Conservation (phyloP, 1,140 invertebrate genomes). For the Aplysia californica region DNA sequence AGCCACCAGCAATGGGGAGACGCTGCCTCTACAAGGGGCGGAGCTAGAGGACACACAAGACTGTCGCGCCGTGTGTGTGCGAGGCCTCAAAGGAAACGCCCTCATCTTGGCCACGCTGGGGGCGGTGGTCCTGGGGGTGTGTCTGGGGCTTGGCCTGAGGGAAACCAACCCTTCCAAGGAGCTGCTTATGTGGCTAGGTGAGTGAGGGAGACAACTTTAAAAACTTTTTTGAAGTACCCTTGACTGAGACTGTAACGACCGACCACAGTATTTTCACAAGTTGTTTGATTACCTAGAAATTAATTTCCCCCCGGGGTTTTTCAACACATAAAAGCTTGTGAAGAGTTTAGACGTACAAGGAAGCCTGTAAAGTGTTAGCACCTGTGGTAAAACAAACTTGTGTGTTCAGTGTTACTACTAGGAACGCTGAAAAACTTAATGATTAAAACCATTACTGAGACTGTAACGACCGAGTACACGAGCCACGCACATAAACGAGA, state of each 20-base stretch:
- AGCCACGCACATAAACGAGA: too few relatives aligned
- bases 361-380: not conserved
- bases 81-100: conserved; percentile 33
- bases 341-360: not conserved
- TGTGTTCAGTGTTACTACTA: too few relatives aligned
- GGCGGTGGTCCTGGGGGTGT: conserved; percentile 49
- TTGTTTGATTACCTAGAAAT: not conserved
- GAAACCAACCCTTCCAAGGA: conserved; percentile 77
- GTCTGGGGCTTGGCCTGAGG: conserved; percentile 77
- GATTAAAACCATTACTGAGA: too few relatives aligned
- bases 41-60: too few relatives aligned
- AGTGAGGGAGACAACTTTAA: not conserved
- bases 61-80: too few relatives aligned
- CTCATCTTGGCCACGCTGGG: conserved; percentile 46
- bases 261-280: too few relatives aligned
- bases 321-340: too few relatives aligned
- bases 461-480: too few relatives aligned
- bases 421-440: too few relatives aligned
- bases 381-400: not conserved
- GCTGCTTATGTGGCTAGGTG: conserved; percentile 81
- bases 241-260: not conserved
- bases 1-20: too few relatives aligned
- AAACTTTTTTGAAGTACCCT: not conserved
- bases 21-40: too few relatives aligned
- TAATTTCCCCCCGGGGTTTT: too few relatives aligned